Conservation (phyloP, 1,140 invertebrate genomes). For the Drosophila dunni region DNA sequence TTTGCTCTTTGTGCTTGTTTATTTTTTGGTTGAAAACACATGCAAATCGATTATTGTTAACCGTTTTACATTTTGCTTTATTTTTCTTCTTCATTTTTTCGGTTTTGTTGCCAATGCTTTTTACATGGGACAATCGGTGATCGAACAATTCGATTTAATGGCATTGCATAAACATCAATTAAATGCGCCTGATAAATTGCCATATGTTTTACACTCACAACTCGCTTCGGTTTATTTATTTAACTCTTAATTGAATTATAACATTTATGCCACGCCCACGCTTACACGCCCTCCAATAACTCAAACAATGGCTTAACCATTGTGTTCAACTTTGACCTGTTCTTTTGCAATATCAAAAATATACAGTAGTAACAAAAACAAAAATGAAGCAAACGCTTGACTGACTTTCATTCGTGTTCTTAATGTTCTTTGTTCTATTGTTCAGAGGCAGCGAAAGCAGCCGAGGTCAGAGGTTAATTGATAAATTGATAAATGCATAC, state of each 20-base stretch:
- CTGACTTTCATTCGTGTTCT: constrained; percentile 45
- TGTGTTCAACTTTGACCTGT: constrained; percentile 10
- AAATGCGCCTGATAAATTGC: constrained; percentile 61
- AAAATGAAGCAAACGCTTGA: not conserved
- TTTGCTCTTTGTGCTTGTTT: constrained; percentile 35
- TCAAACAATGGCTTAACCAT: constrained; percentile 7
- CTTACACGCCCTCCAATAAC: not conserved
- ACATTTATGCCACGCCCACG: constrained; percentile 37
- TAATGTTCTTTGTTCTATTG: constrained; percentile 53
- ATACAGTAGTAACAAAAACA: not conserved
- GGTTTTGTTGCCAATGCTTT: constrained; percentile 68
- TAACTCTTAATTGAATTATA: constrained; percentile 73
- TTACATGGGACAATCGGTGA: constrained; percentile 34
- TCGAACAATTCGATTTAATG: constrained; percentile 68
- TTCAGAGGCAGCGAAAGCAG: constrained; percentile 8
- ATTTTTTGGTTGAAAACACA: constrained; percentile 68
- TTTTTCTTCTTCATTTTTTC: constrained; percentile 54
- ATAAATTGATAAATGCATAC: constrained; percentile 62
- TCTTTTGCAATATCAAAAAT: constrained; percentile 11
- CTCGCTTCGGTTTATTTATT: constrained; percentile 50
- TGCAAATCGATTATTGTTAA: constrained; percentile 80
- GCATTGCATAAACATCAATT: constrained; percentile 77
- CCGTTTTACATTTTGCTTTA: constrained; percentile 28
- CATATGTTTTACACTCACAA: constrained; percentile 47
- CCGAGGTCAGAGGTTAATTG: constrained; percentile 77